Base-by-base conservation (phyloP, 2,113 vertebrate species). In the Spea multiplicata region DNA sequence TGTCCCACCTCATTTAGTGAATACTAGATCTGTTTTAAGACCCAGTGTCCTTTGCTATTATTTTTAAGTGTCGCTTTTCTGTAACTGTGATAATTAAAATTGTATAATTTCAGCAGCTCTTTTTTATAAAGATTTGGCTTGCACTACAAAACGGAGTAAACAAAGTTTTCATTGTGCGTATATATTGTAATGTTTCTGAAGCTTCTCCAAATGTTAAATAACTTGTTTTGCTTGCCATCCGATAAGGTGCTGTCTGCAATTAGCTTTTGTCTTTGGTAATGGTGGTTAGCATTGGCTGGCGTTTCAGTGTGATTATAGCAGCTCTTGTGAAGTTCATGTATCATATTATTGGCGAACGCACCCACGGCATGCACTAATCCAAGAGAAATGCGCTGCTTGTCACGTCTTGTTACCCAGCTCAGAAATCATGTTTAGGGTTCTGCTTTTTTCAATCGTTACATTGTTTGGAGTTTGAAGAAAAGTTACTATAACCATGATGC, bases 361-460 rank as follows among this genome's bases (percentile, higher is more conserved):
- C 76, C 69, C 48, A 57, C 65, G 59, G 74, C 47, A 16, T 48
- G 8, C 70, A 57, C 30, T 79, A 79, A 79, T 79, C 70, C 77
- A 50, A 13, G 12, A 79, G 62, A 73, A 55, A 79, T 79, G 70
- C 64, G 17, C 70, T 66, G 70, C 77, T 52, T 79, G 70, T 79
- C 77, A 67, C 77, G 50, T 79, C 77, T 79, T 79, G 77, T 79
- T 79, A 49, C 76, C 50, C 71, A 73, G 69, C 61, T 73, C 70
- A 78, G 59, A 72, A 71, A 46, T 78, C 14, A 52, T 72, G 59
- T 78, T 16, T 71, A 13, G 55, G 68, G 50, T 69, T 64, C 30
- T 53, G 45, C 14, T 30, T 9, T 66, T 72, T 53, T 67, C 77
- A 79, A 79, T 79, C 5, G 77, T 48, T 66, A 73, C 77, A 79